phyloP scores from a whole-genome alignment of 2,797 vertebrate genomes.

The Capromys pilorides region DNA sequence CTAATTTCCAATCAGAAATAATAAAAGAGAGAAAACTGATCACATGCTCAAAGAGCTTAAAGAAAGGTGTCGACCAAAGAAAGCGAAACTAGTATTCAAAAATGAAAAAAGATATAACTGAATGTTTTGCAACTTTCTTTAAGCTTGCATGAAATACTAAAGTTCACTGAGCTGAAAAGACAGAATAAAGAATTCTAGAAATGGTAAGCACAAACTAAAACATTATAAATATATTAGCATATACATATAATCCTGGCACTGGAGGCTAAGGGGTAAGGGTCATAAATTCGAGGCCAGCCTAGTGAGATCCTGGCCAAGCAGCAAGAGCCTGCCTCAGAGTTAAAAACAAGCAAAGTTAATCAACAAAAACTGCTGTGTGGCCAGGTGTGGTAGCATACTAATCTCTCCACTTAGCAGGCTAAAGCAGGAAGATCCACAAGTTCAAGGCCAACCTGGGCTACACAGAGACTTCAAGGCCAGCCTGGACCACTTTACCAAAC shows the following conservation, averaged over 20 bases:
- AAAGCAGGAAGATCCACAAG: background rate
- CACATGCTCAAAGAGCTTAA: background rate
- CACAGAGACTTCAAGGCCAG: no score
- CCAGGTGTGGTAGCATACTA: background rate
- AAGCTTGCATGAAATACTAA: slow-evolving; percentile 30
- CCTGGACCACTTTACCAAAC: background rate
- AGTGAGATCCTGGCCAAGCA: background rate
- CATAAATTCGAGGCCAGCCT: background rate
- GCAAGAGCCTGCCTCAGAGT: background rate
- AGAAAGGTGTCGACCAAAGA: slow-evolving; percentile 25
- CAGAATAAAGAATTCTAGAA: slow-evolving; percentile 37
- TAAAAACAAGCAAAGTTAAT: slow-evolving; percentile 16
- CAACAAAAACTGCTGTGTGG: background rate
- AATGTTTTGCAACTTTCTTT: background rate
- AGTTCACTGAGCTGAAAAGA: slow-evolving; percentile 10
- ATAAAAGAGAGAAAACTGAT: background rate
- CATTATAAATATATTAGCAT: background rate
- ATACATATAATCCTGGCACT: background rate
- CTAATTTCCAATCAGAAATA: slow-evolving; percentile 29
- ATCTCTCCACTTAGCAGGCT: background rate
- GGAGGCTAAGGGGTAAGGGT: background rate
- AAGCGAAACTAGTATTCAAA: slow-evolving; percentile 28
- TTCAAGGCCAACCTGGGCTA: background rate
- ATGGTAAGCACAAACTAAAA: slow-evolving; percentile 10
- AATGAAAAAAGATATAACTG: background rate